Base-by-base conservation (phyloP, 2,888 invertebrate genomes). In the Poecilus cupreus region DNA sequence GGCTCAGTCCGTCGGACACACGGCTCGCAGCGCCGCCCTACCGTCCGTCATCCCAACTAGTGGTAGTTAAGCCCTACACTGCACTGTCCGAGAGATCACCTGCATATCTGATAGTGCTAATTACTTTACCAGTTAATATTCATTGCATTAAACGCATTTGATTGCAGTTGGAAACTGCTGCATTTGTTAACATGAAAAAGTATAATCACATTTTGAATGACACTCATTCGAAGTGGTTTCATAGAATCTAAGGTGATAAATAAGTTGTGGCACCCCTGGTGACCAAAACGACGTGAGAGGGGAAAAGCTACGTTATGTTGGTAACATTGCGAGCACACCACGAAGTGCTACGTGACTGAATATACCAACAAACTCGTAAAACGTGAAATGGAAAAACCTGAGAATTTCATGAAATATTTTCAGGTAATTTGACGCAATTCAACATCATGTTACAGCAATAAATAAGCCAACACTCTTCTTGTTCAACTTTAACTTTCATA, bases 1-100 rank as follows among this genome's bases (percentile, higher is more conserved):
- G 13, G 51, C 49, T 51, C 46, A 68, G 79, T 46, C 80, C 80
- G 70, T 80, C 54, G 39, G 43, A 57, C 39, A 49, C 75, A 51
- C 70, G 75, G 32, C 49, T 46, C 49, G 24, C 49, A 49, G 49
- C 16, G 26, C 49, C 75, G 75, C 49, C 75, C 49, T 75, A 37
- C 37, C 51, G 26, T 75, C 10, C 26, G 49, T 75, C 75, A 75
- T 75, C 32, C 32, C 6, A 5, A 32, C 32, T 32, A 32, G 32
- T 8, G 32, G 6, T 32, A 32, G 2, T 32, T 32, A 8, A 32
- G 32, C 32, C 32, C 32, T 6, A 8, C 32, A 32, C 4, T 32
- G 32, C 32, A 32, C 26, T 26, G 26, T 32, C 32, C 51, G 16
- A 26, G 11, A 24, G 32, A 60, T 60, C 24, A 24, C n/a, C 37